Evolutionary conservation across 2,888 invertebrate species (phyloP).

Genomic region (Incurvaria masculella): DNA sequence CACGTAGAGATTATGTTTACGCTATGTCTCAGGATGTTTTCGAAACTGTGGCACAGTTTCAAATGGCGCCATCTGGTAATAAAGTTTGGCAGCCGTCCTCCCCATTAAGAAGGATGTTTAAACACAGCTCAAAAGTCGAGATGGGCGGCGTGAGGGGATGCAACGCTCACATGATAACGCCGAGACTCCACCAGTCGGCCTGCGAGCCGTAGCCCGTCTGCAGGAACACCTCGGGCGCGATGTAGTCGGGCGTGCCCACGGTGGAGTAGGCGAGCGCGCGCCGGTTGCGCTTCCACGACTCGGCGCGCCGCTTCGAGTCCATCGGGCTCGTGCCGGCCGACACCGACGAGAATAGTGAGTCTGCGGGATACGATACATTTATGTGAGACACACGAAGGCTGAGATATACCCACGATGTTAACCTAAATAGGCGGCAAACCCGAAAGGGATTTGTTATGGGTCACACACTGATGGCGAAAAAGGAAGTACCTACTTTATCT

Average conservation of each 20-base stretch:
- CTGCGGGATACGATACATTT: too few species aligned
- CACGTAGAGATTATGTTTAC: too few species aligned
- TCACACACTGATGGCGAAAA: too few species aligned
- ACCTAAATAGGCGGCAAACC: too few species aligned
- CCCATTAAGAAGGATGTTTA: background rate
- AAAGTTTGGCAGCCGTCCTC: too few species aligned
- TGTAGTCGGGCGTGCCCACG: constrained; percentile 98
- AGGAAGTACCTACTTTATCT: too few species aligned
- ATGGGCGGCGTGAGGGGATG: background rate
- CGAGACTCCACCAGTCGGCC: constrained; percentile 99
- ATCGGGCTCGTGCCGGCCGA: constrained; percentile 69
- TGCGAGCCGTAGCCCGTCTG: constrained; percentile 98
- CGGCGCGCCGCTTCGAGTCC: constrained; percentile 97
- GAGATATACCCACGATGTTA: too few species aligned
- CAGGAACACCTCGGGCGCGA: constrained; percentile 98
- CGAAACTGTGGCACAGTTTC: too few species aligned
- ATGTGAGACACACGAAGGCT: too few species aligned
- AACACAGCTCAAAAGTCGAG: background rate
- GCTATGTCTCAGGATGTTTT: too few species aligned
- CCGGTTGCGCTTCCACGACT: constrained; percentile 98
- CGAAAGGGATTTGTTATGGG: too few species aligned
- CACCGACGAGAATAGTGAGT: constrained; percentile 48
- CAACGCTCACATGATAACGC: constrained; percentile 91
- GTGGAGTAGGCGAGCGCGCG: constrained; percentile 92
- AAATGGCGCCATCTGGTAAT: too few species aligned